These are phyloP conservation scores for Beris chalybata DNA, from an alignment of 2,888 invertebrate species.

Conservation along the genomic window DNA sequence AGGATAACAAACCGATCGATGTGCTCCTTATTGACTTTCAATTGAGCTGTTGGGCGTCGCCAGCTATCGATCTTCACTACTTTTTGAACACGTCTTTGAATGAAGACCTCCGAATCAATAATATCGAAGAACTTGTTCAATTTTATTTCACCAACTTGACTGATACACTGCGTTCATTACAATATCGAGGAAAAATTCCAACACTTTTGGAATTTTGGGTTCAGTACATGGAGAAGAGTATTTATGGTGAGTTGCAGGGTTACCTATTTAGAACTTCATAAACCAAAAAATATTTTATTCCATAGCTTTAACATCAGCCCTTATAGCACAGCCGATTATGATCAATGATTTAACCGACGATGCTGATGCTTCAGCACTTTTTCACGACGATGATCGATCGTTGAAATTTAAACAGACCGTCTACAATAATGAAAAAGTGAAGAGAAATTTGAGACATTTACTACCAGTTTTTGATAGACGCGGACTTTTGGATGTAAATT, in stretches of 20 bases:
- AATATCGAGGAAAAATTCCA: constrained; percentile 47
- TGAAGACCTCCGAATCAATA: constrained; percentile 47
- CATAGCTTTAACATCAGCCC: constrained; percentile 48
- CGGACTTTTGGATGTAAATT: constrained; percentile 48
- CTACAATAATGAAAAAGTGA: constrained; percentile 49
- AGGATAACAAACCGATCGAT: constrained; percentile 42
- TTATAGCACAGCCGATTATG: constrained; percentile 52
- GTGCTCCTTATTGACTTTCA: constrained; percentile 53
- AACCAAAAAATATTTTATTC: not conserved
- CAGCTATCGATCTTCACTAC: constrained; percentile 52
- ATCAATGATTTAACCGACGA: constrained; percentile 50
- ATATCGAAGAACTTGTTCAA: constrained; percentile 50
- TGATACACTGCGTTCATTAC: constrained; percentile 45
- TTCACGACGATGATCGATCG: constrained; percentile 51
- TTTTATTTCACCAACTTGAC: constrained; percentile 47
- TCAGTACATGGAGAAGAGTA: constrained; percentile 46
- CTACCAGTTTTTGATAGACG: constrained; percentile 51
- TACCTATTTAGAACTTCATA: too few species aligned
- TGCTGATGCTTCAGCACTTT: constrained; percentile 47
- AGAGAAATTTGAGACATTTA: constrained; percentile 48
- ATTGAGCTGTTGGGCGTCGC: constrained; percentile 53
- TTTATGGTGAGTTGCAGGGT: constrained; percentile 35
- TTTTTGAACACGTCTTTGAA: constrained; percentile 51
- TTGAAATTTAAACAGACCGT: constrained; percentile 48
- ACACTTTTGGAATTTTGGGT: constrained; percentile 48